Evolutionary conservation across 2,113 vertebrate genomes (phyloP), one percentile per base, ranked within the genome.

Genomic region (Craseonycteris thonglongyai): DNA sequence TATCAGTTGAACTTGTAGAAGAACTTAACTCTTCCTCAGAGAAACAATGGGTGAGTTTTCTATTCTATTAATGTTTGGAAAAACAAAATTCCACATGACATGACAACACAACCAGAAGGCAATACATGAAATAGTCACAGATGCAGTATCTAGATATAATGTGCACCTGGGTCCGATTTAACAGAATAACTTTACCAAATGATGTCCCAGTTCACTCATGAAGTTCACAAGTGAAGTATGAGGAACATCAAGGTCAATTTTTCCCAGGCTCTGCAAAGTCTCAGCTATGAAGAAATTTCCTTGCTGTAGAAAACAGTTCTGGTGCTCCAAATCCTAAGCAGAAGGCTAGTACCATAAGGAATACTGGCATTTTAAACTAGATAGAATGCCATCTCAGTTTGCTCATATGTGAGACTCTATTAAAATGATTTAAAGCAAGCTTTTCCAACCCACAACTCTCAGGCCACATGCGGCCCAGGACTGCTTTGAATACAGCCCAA

Each of bases 1-100:
- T 99, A 59, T 99, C 99, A 24, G 99, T 99, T 85, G 99, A 99
- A 97, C 99, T 99, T 94, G 99, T 98, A 82, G 99, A 99, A 81
- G 99, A 99, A 96, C 98, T 99, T 90, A 98, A 98, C 63, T 99
- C 99, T 42, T 99, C 99, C 82, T 99, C 99, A 68, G 99, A 99
- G 19, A 96, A 97, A 92, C 93, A 98, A 89, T 86, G 96, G 28
- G 54, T 80, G 84, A 74, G 84, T 81, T 30, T 98, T 87, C 90
- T 98, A 95, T 96, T 96, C 98, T 98, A 90, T 69, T 76, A 92
- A 85, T 82, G n/a, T 95, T 76, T 85, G 30, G 65, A 80, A 88
- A 95, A 68, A 49, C 40, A 93, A 94, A 78, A 72, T 51, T 95
- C 88, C 58, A 95, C 4, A 80, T 76, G 69, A 75, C 22, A 51